Base-by-base conservation (phyloP, 2,797 vertebrate species). In the Leptoclinus maculatus region DNA sequence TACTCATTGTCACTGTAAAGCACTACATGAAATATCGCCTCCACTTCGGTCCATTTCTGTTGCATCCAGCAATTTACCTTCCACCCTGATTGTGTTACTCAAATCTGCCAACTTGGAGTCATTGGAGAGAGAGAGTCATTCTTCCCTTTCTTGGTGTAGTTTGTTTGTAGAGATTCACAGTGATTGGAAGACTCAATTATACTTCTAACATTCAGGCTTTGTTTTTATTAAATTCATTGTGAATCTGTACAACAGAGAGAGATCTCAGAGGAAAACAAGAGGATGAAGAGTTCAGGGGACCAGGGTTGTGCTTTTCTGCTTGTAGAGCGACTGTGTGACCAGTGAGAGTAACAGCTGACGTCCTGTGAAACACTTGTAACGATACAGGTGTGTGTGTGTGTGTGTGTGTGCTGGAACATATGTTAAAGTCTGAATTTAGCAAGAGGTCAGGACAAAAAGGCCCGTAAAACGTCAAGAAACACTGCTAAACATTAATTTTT, bases 131-230 rank as follows among this genome's bases (percentile, higher is more conserved):
- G 60, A 71, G 49, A 32, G 29, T 32, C 65, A 25, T 67, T 71
- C 14, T 17, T 69, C 39, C 68, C 49, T 83, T 58, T 38, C 7
- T 74, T 38, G 5, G 7, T 53, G 54, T 2, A 56, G 38, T 34
- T 14, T 2, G 72, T 90, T 90, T 91, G 90, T 89, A 91, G 81
- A 87, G 88, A 90, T 92, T 92, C 89, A 92, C 88, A 85, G 65
- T 23, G 41, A 90, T 43, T 21, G 3, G 12, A 72, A 25, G 32
- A 68, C 75, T 73, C 5, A 27, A 25, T 25, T 77, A 6, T 3
- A 76, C 14, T 34, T 78, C 0, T 5, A 1, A 76, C 14, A 60
- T 53, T 51, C 10, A 65, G 23, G 34, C 25, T 39, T 84, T 65
- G 4, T 66, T 7, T 76, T 25, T 9, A 51, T 49, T 17, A 12